Conservation (phyloP, 2,888 invertebrate genomes). For the Cinara cedri region DNA sequence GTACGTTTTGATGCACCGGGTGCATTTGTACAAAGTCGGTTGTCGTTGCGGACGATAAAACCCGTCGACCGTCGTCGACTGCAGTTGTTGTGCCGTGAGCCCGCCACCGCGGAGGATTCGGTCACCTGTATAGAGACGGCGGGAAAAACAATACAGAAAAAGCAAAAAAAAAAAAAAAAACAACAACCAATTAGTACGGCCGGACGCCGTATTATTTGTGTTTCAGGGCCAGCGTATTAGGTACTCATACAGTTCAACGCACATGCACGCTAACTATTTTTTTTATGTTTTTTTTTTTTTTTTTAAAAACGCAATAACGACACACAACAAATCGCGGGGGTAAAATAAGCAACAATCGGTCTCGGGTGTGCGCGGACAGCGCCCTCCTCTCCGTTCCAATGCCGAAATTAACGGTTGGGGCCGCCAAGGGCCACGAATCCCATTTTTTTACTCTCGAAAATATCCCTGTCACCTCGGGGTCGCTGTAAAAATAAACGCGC, state of each 20-base stretch:
- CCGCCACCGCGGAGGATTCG: background rate
- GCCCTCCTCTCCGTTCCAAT: too few species aligned
- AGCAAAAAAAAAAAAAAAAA: background rate
- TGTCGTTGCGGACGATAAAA: background rate
- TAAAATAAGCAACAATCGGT: constrained; percentile 11
- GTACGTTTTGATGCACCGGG: constrained; percentile 68
- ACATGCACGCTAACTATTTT: constrained; percentile 26
- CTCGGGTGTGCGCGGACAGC: background rate
- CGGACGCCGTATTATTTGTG: too few species aligned
- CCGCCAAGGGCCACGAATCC: too few species aligned
- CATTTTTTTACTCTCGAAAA: too few species aligned
- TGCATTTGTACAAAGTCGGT: constrained; percentile 63
- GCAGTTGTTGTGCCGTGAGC: background rate
- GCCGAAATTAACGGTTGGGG: too few species aligned
- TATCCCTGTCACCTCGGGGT: too few species aligned
- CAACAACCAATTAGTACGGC: too few species aligned
- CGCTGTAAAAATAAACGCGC: too few species aligned
- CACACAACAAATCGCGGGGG: constrained; percentile 6
- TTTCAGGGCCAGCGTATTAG: too few species aligned
- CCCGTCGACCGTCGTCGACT: background rate
- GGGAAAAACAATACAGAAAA: constrained; percentile 16
- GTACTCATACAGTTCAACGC: background rate
- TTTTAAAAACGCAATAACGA: background rate
- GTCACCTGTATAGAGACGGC: background rate
- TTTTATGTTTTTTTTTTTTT: background rate